phyloP scores from a whole-genome alignment of 2,888 invertebrate genomes.

The Campoplex capitator region DNA sequence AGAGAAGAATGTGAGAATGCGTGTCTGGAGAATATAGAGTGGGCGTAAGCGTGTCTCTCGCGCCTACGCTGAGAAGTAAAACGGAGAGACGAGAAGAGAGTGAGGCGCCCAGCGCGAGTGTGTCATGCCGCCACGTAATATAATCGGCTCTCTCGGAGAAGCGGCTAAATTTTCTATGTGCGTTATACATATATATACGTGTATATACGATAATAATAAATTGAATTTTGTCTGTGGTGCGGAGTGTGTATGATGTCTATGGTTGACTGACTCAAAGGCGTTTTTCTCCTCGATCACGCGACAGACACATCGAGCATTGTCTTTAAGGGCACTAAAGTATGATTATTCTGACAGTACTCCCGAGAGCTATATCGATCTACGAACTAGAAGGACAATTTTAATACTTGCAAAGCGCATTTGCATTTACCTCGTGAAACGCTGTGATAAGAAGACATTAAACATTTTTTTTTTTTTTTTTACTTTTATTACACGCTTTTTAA shows the following conservation, averaged over 20 bases:
- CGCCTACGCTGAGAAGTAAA: conserved; percentile 53
- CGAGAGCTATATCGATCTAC: conserved; percentile 25
- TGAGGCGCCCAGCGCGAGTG: conserved; percentile 23
- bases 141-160: conserved; percentile 35
- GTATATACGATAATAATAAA: conserved; percentile 12
- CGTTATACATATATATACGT: not conserved
- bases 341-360: conserved; percentile 32
- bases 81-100: conserved; percentile 16
- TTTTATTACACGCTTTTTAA: not conserved
- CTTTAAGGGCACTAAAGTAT: not conserved
- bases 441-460: not conserved
- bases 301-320: conserved; percentile 21
- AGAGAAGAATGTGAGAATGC: conserved; percentile 44
- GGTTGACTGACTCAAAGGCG: conserved; percentile 16
- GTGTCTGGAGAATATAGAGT: conserved; percentile 40
- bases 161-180: conserved; percentile 31
- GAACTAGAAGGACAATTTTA: too few species aligned
- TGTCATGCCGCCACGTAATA: conserved; percentile 36
- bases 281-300: conserved; percentile 30
- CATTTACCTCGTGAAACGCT: not conserved
- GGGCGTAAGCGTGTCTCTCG: conserved; percentile 61
- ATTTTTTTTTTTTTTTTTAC: not conserved
- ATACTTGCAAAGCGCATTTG: not conserved
- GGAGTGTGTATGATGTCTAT: conserved; percentile 17
- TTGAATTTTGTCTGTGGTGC: conserved; percentile 1